Evolutionary conservation across 53 echinoderm and acorn worm genomes (phyloP).

Genomic region (Stichopus horrens): DNA sequence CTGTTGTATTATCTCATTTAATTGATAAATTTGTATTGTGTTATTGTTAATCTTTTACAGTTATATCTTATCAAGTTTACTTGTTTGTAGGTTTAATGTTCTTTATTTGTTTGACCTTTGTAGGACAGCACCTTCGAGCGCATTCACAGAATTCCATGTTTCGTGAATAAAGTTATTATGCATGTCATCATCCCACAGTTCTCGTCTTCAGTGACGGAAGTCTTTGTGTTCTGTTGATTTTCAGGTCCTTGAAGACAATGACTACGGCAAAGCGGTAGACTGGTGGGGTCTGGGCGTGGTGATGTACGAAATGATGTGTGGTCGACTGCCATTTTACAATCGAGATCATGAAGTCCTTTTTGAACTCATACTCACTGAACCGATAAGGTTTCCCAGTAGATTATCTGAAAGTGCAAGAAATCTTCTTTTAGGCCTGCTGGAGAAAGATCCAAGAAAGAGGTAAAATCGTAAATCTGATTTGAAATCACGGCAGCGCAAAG

Average conservation of each 20-base stretch:
- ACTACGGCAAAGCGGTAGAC: constrained; percentile 98
- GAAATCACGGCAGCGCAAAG: no score
- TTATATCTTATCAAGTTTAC: no score
- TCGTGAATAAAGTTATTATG: no score
- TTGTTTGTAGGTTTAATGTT: no score
- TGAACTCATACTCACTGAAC: constrained; percentile 86
- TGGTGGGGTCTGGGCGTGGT: constrained; percentile 99
- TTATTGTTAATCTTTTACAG: no score
- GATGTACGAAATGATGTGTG: constrained; percentile 99
- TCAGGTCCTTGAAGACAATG: constrained; percentile 96
- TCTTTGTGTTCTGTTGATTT: background rate
- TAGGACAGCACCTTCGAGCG: no score
- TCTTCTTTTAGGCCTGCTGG: constrained; percentile 76
- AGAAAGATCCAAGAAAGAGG: constrained; percentile 87
- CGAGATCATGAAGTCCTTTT: constrained; percentile 96
- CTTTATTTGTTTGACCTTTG: no score
- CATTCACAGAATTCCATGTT: no score
- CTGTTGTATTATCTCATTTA: no score
- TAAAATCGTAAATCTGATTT: constrained; percentile 4
- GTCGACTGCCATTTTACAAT: constrained; percentile 94
- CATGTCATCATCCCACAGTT: no score
- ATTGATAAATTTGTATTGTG: no score
- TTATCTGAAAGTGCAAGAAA: constrained; percentile 71
- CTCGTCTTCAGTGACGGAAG: no score
- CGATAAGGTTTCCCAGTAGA: constrained; percentile 87